phyloP scores from a whole-genome alignment of 2,113 vertebrate genomes.

The Agelaius tricolor region DNA sequence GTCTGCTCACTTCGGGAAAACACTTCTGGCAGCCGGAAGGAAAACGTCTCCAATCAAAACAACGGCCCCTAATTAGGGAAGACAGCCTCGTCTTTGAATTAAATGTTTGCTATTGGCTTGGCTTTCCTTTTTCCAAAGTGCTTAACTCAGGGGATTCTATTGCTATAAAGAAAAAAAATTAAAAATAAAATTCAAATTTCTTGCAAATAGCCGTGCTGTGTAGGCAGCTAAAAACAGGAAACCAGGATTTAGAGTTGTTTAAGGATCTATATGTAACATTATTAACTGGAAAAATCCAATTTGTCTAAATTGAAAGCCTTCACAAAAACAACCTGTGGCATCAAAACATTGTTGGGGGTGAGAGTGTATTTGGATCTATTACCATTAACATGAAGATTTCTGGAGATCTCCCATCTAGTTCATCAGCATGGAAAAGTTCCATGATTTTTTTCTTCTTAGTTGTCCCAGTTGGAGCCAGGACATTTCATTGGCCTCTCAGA shows the following conservation, averaged over 20 bases:
- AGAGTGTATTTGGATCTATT: neutral
- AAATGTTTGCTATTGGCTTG: neutral
- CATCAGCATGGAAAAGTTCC: neutral
- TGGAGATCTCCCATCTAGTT: neutral
- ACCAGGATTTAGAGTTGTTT: neutral
- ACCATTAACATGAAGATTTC: neutral
- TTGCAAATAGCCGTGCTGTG: neutral
- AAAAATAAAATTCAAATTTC: neutral
- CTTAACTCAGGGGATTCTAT: neutral
- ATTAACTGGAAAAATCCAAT: neutral
- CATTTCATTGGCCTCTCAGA: neutral
- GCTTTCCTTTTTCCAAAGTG: neutral
- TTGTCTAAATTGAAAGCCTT: neutral
- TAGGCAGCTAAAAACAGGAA: neutral
- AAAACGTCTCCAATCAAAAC: neutral
- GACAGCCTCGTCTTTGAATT: neutral
- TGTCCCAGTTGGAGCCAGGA: neutral
- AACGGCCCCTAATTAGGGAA: neutral
- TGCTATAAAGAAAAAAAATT: neutral
- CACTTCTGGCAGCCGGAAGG: neutral
- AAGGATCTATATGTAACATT: neutral
- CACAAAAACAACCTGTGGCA: neutral
- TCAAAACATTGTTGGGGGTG: neutral
- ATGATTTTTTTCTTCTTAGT: neutral
- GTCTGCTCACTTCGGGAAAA: neutral